Evolutionary conservation across 2,888 invertebrate species (phyloP), one percentile per base, ranked within the genome.

Genomic region (Cryptus viduatorius): DNA sequence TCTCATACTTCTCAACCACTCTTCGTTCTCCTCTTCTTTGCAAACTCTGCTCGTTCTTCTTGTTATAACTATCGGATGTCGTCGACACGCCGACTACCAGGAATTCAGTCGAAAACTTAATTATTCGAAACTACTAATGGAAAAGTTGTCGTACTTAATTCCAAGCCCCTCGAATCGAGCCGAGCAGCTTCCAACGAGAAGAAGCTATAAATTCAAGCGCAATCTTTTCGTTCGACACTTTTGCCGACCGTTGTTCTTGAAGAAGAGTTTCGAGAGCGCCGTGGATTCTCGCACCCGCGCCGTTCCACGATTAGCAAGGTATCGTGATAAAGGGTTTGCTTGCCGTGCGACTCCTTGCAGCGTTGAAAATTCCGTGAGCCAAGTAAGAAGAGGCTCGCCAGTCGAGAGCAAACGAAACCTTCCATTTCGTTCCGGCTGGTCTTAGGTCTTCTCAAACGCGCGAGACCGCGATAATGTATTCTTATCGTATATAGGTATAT

Each of bases 381-480:
- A 67, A 76, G 53, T 46, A 53, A 71, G 61, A 59, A 29, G 3
- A 16, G 42, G 42, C 56, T 48, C 31, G 8, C 61, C 29, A 59
- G 42, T 42, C 71, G 59, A 12, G 48, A 31, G 37, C 46, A 73
- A 16, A 16, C 56, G 24, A 42, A 64, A 75, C n/a, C 69, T 31
- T 16, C 37, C 24, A 24, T 50, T 31, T 44, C 71, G 16, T 48
- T 31, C 42, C 75, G 68, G 46, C 59, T 67, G 48, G 75, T 65
- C 75, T 64, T 50, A 50, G 48, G 76, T 46, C 71, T 79, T 56
- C 72, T 53, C 48, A 24, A 64, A 53, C 68, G 61, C 76, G 67
- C 77, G 68, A 64, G 67, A 77, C 69, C 73, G 81, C 68, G 81
- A 86, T 85, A 85, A 85, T 85, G 79, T 86, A 83, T 86, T 85